phyloP scores from a whole-genome alignment of 2,888 invertebrate species.

The Apantesis nais region DNA sequence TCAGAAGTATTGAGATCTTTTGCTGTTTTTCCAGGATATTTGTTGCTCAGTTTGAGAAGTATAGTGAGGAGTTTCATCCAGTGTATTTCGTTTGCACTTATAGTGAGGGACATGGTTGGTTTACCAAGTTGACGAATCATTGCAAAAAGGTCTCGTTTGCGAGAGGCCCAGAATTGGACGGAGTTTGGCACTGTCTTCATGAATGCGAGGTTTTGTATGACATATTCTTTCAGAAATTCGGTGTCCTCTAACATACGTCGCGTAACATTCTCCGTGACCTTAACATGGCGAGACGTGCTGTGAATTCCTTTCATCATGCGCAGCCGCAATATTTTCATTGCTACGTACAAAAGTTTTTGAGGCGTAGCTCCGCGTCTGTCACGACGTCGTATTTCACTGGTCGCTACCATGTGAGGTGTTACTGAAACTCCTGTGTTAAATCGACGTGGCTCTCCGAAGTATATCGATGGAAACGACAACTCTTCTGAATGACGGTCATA shows the following conservation, averaged over 20 bases:
- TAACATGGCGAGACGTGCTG: conserved; percentile 49
- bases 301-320: conserved; percentile 44
- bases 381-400: conserved; percentile 61
- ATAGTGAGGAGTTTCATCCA: conserved; percentile 58
- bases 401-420: conserved; percentile 61
- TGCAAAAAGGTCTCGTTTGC: conserved; percentile 58
- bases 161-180: conserved; percentile 60
- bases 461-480: conserved; percentile 66
- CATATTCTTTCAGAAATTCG: conserved; percentile 53
- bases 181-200: conserved; percentile 62
- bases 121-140: conserved; percentile 55
- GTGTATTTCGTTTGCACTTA: conserved; percentile 66
- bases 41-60: conserved; percentile 55
- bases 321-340: conserved; percentile 62
- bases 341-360: conserved; percentile 62
- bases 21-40: conserved; percentile 28
- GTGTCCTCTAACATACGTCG: conserved; percentile 51
- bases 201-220: conserved; percentile 56
- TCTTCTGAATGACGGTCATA: conserved; percentile 67
- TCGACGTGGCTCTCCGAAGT: conserved; percentile 55
- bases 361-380: conserved; percentile 63
- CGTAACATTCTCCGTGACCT: conserved; percentile 46
- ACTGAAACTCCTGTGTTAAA: conserved; percentile 52
- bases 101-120: conserved; percentile 54
- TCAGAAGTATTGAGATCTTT: conserved; percentile 31